Evolutionary conservation across 2,888 invertebrate species (phyloP), one percentile per base, ranked within the genome.

Genomic region (Oscheius sp.): DNA sequence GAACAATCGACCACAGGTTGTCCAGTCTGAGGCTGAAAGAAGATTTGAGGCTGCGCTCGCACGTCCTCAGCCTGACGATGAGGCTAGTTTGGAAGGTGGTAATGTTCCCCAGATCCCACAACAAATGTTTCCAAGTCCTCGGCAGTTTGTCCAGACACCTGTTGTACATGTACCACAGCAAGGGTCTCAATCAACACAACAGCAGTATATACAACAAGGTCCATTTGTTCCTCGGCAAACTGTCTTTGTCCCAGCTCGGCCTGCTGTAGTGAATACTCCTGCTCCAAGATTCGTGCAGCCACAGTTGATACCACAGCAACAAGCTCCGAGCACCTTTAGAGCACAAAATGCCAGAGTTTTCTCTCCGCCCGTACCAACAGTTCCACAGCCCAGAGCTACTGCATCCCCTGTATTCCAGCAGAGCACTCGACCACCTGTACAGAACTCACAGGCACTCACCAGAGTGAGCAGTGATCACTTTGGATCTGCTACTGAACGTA

Each of bases 1-100:
- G 7, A 13, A 7, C 7, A 68, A 35, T n/a, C 53, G 68, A 21
- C 68, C 53, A 2, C 70, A 70, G 42, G 47, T 70, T 55, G 57
- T 55, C 21, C 70, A 70, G 11, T 9, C 58, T 21, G 57, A 70
- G 37, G 70, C 42, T 10, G 57, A 57, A 10, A 58, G 58, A 37
- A 33, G 29, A 21, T 42, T 58, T 60, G 50, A 50, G 47, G 5
- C 42, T 4, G 70, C 57, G n/a, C 70, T 53, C 13, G n/a, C 53
- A 13, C 62, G 37, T 42, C 42, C 42, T 42, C 42, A 42, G 7
- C 42, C 42, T 42, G 62, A 42, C n/a, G 29, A 42, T 62, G 42
- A 62, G 42, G 62, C n/a, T 4, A 42, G 7, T 42, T 3, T 42
- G 42, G 42, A 3, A 42, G 3, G 4, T 5, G 42, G 42, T 5